These are phyloP conservation scores for Motacilla tschutschensis DNA, from an alignment of 2,113 vertebrate genomes.

Conservation along the genomic window DNA sequence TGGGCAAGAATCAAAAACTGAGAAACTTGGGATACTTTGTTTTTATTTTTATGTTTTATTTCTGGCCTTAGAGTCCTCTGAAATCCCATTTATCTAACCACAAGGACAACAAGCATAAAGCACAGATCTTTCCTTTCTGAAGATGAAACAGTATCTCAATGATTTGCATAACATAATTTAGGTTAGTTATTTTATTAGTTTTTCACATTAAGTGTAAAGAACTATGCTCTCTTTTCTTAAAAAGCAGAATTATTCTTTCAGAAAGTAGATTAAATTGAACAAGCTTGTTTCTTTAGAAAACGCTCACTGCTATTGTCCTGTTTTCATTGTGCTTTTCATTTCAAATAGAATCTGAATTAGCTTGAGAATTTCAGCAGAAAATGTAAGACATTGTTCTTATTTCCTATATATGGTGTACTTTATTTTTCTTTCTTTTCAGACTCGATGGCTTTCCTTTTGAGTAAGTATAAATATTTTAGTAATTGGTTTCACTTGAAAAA, in stretches of 20 bases:
- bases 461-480: constrained; percentile 78
- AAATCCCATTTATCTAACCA: background rate
- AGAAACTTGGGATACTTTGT: background rate
- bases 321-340: constrained; percentile 19
- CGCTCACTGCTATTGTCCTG: background rate
- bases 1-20: background rate
- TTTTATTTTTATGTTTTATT: background rate
- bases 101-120: background rate
- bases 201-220: background rate
- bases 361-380: constrained; percentile 9
- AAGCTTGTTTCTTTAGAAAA: background rate
- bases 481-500: background rate
- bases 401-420: constrained; percentile 46
- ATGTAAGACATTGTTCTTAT: background rate
- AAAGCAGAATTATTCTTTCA: background rate
- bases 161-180: constrained; percentile 3
- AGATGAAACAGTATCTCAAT: background rate
- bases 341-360: constrained; percentile 3
- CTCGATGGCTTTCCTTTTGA: constrained; percentile 93
- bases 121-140: constrained; percentile 25
- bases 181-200: constrained; percentile 6
- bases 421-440: constrained; percentile 79
- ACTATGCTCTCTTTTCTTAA: background rate
- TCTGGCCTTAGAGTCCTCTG: background rate
- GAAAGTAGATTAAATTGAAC: background rate